Base-by-base conservation (phyloP, 2,888 invertebrate species). In the Orthonychiurus folsomi region DNA sequence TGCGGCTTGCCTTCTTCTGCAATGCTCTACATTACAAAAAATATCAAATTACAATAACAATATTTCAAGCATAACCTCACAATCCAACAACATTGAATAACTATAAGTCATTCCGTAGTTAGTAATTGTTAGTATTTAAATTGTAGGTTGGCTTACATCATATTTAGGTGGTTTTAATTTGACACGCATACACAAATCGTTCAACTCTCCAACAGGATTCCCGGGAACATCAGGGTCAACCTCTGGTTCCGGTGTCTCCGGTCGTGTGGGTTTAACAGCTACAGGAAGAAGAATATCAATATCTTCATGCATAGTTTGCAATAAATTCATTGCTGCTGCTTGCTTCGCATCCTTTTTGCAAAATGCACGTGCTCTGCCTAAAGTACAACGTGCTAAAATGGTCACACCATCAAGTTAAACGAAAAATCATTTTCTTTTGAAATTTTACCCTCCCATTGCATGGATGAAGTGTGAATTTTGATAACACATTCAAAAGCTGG, bases 301-400 rank as follows among this genome's bases (percentile, higher is more conserved):
- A 37, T 67, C 50, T 9, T 62, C 61, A 54, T 69, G 69, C 62
- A 72, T 65, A 23, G 61, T 63, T 21, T 64, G 12, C 23, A 72
- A 50, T 12, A 72, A 50, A 37, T 58, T 52, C 25, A 65, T 70
- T 1, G 72, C 69, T 23, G 72, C 70, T 48, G 69, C 67, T 26
- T 70, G 70, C 52, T 68, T 68, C 3, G 72, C 70, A 56, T 70
- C 70, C 48, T 72, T 72, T 50, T 70, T 70, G 15, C 64, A 69
- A 58, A n/a, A n/a, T n/a, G n/a, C n/a, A n/a, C n/a, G n/a, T n/a
- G n/a, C n/a, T n/a, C n/a, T n/a, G n/a, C n/a, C n/a, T n/a, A n/a
- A n/a, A n/a, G n/a, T n/a, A n/a, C n/a, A n/a, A n/a, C n/a, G n/a
- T n/a, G n/a, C n/a, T n/a, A n/a, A n/a, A n/a, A n/a, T n/a, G 2